A percentile compares a stretch with the other conserved stretches of the same genome.
Conservation (phyloP, 2,797 vertebrate species). For the Tapirus indicus region DNA sequence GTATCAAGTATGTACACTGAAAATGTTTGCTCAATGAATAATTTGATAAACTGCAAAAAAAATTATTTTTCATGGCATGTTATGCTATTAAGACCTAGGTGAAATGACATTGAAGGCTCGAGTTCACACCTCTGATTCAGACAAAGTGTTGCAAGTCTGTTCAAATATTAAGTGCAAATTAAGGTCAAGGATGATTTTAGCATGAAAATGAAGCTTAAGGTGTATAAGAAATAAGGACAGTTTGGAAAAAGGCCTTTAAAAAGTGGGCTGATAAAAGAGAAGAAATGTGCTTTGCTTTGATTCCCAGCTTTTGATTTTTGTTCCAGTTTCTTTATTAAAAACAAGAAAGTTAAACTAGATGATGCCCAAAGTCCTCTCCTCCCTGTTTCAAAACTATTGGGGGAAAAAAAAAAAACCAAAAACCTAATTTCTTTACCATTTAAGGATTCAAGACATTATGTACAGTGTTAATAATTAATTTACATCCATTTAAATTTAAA, state of each 20-base stretch:
- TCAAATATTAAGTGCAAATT: constrained; percentile 35
- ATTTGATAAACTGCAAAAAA: constrained; percentile 32
- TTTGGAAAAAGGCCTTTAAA: not conserved
- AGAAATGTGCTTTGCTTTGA: not conserved
- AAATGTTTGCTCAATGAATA: constrained; percentile 35
- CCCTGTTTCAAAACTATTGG: constrained; percentile 25
- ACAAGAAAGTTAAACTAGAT: constrained; percentile 22
- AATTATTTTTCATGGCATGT: not conserved
- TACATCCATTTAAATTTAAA: not conserved
- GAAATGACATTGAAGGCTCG: not conserved
- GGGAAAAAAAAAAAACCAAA: not conserved
- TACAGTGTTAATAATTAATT: not conserved
- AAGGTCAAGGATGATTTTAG: not conserved
- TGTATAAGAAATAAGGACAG: not conserved
- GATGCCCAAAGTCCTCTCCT: not conserved
- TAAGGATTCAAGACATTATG: not conserved
- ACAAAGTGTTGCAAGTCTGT: not conserved
- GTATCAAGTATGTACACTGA: not conserved
- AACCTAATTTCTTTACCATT: constrained; percentile 11
- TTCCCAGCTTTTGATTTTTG: constrained; percentile 35
- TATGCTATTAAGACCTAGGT: not conserved
- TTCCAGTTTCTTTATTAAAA: constrained; percentile 12
- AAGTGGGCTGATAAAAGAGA: not conserved
- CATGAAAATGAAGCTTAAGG: constrained; percentile 34
- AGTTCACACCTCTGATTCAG: not conserved